These are phyloP conservation scores for Drosophila tanythrix DNA, from an alignment of 2,888 invertebrate species.

Conservation along the genomic window DNA sequence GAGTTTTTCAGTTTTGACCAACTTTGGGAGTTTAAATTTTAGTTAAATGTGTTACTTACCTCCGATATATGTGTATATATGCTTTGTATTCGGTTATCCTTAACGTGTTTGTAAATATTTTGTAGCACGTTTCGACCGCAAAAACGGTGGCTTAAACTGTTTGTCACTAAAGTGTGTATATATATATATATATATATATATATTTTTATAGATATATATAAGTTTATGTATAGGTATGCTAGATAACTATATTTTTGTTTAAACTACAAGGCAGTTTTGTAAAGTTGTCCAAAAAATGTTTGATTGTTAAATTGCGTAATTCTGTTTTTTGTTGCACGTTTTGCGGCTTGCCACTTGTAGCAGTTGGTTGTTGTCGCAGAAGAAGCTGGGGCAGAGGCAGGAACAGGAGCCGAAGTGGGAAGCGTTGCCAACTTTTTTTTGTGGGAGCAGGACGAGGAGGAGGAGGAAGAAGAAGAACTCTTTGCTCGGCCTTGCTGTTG, in stretches of 20 bases:
- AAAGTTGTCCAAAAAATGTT: constrained; percentile 70
- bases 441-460: constrained; percentile 6
- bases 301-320: constrained; percentile 38
- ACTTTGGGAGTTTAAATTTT: background rate
- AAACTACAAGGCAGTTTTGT: constrained; percentile 73
- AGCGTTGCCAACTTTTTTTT: constrained; percentile 19
- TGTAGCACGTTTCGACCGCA: constrained; percentile 32
- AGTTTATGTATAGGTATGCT: constrained; percentile 19
- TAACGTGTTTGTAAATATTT: constrained; percentile 52
- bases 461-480: constrained; percentile 8
- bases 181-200: constrained; percentile 5
- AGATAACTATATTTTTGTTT: constrained; percentile 34
- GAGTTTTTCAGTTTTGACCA: background rate
- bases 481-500: constrained; percentile 18
- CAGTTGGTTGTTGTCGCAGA: constrained; percentile 23
- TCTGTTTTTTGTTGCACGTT: constrained; percentile 33
- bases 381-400: constrained; percentile 3
- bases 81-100: constrained; percentile 18
- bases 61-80: constrained; percentile 26
- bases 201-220: constrained; percentile 16
- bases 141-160: constrained; percentile 17
- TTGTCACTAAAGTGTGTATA: constrained; percentile 25
- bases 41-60: constrained; percentile 28
- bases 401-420: constrained; percentile 2
- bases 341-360: constrained; percentile 18